phyloP scores from a whole-genome alignment of 1,140 invertebrate genomes.

The Drosophila elegans region DNA sequence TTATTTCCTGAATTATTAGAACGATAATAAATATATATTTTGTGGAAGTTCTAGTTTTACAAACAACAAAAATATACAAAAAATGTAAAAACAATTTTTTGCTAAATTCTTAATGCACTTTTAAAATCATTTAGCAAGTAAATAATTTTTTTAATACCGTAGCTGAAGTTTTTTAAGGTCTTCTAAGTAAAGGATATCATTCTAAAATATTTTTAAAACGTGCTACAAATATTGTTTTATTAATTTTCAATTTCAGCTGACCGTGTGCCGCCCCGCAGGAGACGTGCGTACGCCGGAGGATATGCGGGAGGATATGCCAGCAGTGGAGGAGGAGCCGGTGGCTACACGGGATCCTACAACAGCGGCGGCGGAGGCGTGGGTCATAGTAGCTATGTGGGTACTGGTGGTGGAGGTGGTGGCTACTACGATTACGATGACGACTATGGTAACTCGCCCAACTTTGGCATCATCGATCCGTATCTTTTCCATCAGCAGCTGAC shows the following conservation, averaged over 20 bases:
- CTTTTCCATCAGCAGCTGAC: conserved; percentile 81
- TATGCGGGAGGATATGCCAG: conserved; percentile 53
- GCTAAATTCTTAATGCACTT: no score
- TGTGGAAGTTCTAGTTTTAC: no score
- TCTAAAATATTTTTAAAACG: no score
- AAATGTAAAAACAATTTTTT: no score
- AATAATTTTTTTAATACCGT: no score
- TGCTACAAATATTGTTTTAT: background rate
- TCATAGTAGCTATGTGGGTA: conserved; percentile 37
- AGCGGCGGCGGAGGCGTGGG: conserved; percentile 35
- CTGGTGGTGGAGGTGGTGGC: conserved; percentile 21
- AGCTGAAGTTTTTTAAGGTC: no score
- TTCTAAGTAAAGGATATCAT: no score
- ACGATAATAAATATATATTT: no score
- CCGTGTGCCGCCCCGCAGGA: background rate
- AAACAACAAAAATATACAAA: no score
- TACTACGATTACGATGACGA: conserved; percentile 71
- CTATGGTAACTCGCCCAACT: conserved; percentile 52
- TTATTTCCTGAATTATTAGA: background rate
- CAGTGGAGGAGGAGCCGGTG: conserved; percentile 52
- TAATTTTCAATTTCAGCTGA: conserved; percentile 8
- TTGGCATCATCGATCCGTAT: conserved; percentile 77
- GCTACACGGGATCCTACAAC: conserved; percentile 60
- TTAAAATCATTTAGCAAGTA: no score
- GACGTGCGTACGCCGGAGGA: conserved; percentile 38